These are phyloP conservation scores for Scortum barcoo DNA, from an alignment of 2,113 vertebrate genomes.

Conservation along the genomic window DNA sequence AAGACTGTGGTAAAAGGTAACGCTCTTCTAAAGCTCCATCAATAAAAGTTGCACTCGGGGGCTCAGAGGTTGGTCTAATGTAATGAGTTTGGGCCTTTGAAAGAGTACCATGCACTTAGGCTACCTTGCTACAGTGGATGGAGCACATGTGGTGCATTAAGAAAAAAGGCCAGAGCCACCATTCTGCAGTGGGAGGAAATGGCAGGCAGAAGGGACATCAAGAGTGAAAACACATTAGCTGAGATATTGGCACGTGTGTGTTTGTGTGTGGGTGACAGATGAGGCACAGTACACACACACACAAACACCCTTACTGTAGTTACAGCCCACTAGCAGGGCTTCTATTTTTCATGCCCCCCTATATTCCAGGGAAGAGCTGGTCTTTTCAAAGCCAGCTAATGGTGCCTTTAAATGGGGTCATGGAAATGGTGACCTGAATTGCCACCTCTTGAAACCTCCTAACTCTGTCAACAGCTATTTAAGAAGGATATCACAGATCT, in stretches of 20 bases:
- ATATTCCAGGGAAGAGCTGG: background rate
- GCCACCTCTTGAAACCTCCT: background rate
- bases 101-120: slow-evolving; percentile 49
- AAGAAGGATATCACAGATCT: background rate
- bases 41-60: slow-evolving; percentile 27
- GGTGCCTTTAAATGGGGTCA: background rate
- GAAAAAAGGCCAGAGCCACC: slow-evolving; percentile 24
- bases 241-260: background rate
- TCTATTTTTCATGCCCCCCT: slow-evolving; percentile 15
- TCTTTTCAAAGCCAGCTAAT: slow-evolving; percentile 8
- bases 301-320: slow-evolving; percentile 5
- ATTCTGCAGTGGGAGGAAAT: slow-evolving; percentile 9
- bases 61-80: slow-evolving; percentile 33
- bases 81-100: slow-evolving; percentile 45
- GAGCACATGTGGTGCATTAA: slow-evolving; percentile 47
- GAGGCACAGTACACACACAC: background rate
- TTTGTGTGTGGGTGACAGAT: background rate
- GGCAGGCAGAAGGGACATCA: slow-evolving; percentile 3
- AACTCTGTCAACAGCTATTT: background rate
- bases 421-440: background rate
- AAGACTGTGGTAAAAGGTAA: slow-evolving; percentile 10
- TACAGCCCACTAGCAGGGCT: background rate
- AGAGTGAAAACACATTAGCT: slow-evolving; percentile 48
- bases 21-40: slow-evolving; percentile 19
- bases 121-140: background rate